These are phyloP conservation scores for Florisuga fusca DNA, from an alignment of 2,797 vertebrate genomes.

Conservation along the genomic window DNA sequence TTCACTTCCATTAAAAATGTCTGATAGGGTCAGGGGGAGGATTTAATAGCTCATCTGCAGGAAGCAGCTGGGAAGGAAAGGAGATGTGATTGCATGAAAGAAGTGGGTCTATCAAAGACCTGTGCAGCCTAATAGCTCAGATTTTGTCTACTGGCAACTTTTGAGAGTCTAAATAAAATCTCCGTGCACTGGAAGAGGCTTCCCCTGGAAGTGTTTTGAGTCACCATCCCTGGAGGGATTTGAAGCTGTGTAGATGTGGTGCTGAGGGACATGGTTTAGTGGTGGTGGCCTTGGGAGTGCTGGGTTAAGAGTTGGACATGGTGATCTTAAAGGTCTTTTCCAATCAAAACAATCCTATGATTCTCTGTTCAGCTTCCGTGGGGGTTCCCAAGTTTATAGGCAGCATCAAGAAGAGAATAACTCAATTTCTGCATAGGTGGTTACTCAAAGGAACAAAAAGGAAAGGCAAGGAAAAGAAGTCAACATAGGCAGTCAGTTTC, in stretches of 20 bases:
- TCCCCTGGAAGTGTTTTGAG: too few species aligned
- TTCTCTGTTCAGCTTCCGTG: background rate
- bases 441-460: background rate
- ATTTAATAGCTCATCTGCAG: background rate
- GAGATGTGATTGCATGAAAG: background rate
- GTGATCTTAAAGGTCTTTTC: too few species aligned
- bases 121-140: background rate
- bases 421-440: background rate
- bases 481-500: background rate
- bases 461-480: background rate
- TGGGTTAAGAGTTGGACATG: too few species aligned
- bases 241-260: too few species aligned
- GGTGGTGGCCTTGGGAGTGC: too few species aligned
- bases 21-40: background rate
- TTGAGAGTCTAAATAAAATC: background rate
- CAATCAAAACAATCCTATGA: too few species aligned
- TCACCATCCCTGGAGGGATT: too few species aligned
- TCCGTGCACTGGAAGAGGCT: background rate
- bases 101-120: background rate
- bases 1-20: background rate
- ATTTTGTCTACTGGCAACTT: background rate
- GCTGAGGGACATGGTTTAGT: too few species aligned
- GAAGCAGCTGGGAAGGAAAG: background rate
- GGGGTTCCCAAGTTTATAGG: background rate
- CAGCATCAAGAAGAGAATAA: background rate